Percentiles rank a stretch among this genome's conserved stretches.
Evolutionary conservation across 2,113 vertebrate species (phyloP).

Genomic region (Rousettus leschenaultii): DNA sequence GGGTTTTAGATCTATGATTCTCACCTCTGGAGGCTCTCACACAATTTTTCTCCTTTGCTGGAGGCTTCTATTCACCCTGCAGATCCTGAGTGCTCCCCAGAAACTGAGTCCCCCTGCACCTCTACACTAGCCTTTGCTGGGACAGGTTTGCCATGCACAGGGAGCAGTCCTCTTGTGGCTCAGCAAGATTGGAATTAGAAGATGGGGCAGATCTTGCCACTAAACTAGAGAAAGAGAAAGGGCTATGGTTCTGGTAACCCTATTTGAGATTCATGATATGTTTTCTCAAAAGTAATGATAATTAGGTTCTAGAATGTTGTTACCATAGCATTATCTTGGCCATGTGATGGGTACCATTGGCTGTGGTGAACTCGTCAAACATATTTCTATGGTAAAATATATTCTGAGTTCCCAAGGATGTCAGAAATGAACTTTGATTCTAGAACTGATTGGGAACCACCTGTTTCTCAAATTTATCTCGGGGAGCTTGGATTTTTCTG

Average conservation of each 20-base stretch:
- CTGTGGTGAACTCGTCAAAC: neutral
- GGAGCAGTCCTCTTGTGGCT: neutral
- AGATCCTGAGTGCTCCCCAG: neutral
- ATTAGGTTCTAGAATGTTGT: neutral
- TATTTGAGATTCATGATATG: neutral
- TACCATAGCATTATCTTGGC: neutral
- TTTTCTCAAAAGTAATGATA: neutral
- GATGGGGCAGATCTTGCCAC: neutral
- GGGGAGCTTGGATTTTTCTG: neutral
- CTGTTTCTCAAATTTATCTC: neutral
- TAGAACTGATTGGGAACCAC: neutral
- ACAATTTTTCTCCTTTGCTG: neutral
- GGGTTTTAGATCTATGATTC: neutral
- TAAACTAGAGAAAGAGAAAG: neutral
- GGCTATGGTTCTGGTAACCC: neutral
- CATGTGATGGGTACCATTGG: neutral
- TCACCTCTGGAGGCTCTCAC: neutral
- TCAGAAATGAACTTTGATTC: neutral
- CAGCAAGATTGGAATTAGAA: neutral
- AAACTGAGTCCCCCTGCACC: accelerated
- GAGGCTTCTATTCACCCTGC: neutral
- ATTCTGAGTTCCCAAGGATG: neutral
- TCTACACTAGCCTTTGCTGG: neutral
- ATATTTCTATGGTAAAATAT: neutral
- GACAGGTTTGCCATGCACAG: neutral